Conservation (phyloP, 2,113 vertebrate species). For the Romanogobio albipinnatus region DNA sequence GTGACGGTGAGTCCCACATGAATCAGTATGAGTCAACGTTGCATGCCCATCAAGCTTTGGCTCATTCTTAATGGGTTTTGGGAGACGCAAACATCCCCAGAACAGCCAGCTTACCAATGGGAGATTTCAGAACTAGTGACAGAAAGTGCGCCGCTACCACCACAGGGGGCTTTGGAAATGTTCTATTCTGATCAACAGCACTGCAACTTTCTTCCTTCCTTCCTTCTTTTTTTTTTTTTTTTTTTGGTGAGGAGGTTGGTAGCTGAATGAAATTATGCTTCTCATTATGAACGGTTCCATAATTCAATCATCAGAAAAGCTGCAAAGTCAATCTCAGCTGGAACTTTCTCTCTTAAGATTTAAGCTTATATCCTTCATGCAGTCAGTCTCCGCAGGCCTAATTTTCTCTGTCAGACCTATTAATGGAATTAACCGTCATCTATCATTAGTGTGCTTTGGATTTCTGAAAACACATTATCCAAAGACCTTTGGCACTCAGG, state of each 20-base stretch:
- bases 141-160: conserved; percentile 20
- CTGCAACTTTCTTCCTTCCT: neutral
- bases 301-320: conserved; percentile 21
- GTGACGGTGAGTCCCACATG: conserved; percentile 17
- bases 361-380: conserved; percentile 20
- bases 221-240: neutral
- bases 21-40: neutral
- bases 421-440: conserved; percentile 36
- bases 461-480: conserved; percentile 22
- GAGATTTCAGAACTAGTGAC: conserved; percentile 14
- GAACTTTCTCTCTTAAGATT: conserved; percentile 21
- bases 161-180: conserved; percentile 31
- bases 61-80: conserved; percentile 29
- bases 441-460: neutral
- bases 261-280: conserved; percentile 8
- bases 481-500: conserved; percentile 11
- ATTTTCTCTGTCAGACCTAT: conserved; percentile 40
- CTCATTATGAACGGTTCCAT: conserved; percentile 12
- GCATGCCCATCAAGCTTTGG: conserved; percentile 21
- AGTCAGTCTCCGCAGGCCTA: conserved; percentile 7
- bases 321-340: conserved; percentile 1
- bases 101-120: conserved; percentile 15
- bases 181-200: conserved; percentile 16
- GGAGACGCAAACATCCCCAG: conserved; percentile 21
- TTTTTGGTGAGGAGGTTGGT: too few relatives aligned